Conservation (phyloP, 2,888 invertebrate genomes). For the Gastracanthus pulcherrimus region DNA sequence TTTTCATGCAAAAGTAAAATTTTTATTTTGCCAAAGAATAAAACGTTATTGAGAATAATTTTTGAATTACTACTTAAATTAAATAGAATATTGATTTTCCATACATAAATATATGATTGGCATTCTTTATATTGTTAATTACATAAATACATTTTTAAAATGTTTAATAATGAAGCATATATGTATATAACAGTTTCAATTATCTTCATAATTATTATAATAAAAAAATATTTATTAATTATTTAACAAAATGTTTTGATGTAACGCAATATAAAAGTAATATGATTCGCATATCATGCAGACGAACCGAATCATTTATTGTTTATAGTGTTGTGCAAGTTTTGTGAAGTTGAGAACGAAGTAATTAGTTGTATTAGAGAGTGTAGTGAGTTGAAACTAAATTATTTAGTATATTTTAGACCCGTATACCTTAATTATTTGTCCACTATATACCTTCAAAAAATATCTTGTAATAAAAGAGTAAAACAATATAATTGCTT, state of each 20-base stretch:
- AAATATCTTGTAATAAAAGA: not conserved
- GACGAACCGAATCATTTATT: not conserved
- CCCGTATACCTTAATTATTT: not conserved
- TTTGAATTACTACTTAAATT: not conserved
- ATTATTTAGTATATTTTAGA: not conserved
- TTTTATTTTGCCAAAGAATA: not conserved
- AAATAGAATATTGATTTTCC: not conserved
- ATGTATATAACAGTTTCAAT: too few species aligned
- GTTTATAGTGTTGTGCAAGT: not conserved
- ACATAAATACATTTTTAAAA: not conserved
- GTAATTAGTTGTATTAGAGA: not conserved
- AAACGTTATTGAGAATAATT: not conserved
- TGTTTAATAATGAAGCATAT: too few species aligned
- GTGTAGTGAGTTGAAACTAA: constrained; percentile 8
- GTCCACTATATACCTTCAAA: constrained; percentile 1
- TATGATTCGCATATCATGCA: constrained; percentile 7
- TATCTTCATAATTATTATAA: too few species aligned
- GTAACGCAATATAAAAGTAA: not conserved
- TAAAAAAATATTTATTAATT: too few species aligned
- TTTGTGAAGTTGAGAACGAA: not conserved
- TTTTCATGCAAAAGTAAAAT: constrained; percentile 31
- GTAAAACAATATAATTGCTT: not conserved
- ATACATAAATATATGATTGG: not conserved
- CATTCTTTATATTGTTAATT: not conserved
- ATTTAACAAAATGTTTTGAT: not conserved